These are phyloP conservation scores for Rhagologus leucostigma DNA, from an alignment of 2,113 vertebrate genomes.

Conservation along the genomic window DNA sequence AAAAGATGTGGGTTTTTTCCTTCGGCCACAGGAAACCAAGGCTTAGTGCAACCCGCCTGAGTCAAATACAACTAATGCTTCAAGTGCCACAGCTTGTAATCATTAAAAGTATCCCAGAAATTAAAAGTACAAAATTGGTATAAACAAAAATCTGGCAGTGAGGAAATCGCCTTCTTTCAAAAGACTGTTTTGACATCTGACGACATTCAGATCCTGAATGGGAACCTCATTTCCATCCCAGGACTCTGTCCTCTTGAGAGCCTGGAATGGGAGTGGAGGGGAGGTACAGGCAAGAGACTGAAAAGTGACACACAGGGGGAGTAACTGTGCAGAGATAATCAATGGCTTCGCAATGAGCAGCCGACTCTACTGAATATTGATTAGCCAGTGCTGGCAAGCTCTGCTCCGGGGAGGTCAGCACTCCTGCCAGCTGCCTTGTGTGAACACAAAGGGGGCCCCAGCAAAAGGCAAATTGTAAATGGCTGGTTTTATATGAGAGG, in stretches of 20 bases:
- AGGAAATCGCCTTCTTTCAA: background rate
- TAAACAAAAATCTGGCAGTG: background rate
- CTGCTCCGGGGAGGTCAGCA: background rate
- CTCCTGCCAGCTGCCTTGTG: slow-evolving; percentile 53
- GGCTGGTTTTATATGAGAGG: slow-evolving; percentile 27
- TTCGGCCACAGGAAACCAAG: background rate
- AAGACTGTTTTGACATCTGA: background rate
- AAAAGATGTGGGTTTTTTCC: background rate
- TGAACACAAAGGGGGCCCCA: slow-evolving; percentile 42
- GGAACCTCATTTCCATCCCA: background rate
- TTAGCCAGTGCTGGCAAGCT: slow-evolving; percentile 29
- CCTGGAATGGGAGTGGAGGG: background rate
- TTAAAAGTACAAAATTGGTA: background rate
- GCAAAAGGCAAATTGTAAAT: slow-evolving; percentile 56
- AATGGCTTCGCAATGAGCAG: slow-evolving; percentile 29
- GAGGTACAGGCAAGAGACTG: background rate
- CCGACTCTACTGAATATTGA: slow-evolving; percentile 57
- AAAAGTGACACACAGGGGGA: background rate
- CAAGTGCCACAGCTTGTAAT: background rate
- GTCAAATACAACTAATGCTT: background rate
- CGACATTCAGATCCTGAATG: background rate
- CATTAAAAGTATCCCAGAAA: background rate
- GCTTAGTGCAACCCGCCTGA: background rate
- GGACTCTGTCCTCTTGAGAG: background rate
- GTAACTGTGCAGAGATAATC: slow-evolving; percentile 38